Conservation (phyloP, 1,140 invertebrate genomes). For the Zaprionus kolodkinae region DNA sequence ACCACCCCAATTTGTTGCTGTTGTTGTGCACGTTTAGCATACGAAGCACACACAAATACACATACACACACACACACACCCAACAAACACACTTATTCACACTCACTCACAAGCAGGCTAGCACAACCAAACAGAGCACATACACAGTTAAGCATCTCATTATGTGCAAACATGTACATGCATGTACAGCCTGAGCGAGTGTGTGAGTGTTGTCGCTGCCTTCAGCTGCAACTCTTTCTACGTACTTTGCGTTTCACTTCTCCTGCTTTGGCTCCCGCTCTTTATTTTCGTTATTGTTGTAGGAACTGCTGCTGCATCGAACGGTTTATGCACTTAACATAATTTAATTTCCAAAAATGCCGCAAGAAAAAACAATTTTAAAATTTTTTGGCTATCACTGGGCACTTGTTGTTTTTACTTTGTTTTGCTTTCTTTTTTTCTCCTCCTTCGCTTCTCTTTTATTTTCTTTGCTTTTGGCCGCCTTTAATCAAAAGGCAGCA, state of each 20-base stretch:
- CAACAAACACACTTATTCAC: neutral
- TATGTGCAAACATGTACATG: constrained; percentile 48
- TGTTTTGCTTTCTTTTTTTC: constrained; percentile 51
- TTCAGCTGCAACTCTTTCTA: constrained; percentile 44
- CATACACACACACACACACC: constrained; percentile 4
- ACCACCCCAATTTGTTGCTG: constrained; percentile 77
- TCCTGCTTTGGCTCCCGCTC: constrained; percentile 15
- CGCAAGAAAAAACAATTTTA: constrained; percentile 58
- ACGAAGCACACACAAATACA: constrained; percentile 49
- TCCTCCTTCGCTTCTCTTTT: constrained; percentile 30
- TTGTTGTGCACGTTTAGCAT: constrained; percentile 69
- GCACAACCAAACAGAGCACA: constrained; percentile 10
- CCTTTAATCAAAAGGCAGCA: constrained; percentile 57
- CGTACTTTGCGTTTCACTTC: constrained; percentile 40
- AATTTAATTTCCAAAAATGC: constrained; percentile 75
- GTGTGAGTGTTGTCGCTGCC: constrained; percentile 15
- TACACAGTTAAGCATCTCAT: constrained; percentile 41
- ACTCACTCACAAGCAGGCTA: constrained; percentile 16
- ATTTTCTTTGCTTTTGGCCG: constrained; percentile 27
- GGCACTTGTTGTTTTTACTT: constrained; percentile 52
- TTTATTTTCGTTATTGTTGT: neutral
- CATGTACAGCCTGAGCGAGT: constrained; percentile 21
- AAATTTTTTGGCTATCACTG: constrained; percentile 49
- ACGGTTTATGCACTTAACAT: constrained; percentile 76
- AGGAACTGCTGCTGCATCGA: constrained; percentile 30